Conservation (phyloP, 1,140 invertebrate genomes). For the Zaprionus tsacasi region DNA sequence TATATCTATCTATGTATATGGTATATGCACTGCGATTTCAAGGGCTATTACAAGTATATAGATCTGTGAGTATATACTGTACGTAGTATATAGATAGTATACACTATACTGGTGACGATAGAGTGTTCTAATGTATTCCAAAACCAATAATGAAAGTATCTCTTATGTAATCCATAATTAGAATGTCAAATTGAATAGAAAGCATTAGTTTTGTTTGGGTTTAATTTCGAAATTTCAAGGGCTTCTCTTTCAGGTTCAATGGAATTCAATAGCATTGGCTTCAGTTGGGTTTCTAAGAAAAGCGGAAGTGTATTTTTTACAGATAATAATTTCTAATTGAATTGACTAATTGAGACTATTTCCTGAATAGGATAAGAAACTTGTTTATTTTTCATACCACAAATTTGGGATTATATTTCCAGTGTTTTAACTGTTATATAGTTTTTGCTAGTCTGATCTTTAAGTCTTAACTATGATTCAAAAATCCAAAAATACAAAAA, state of each 20-base stretch:
- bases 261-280: not conserved
- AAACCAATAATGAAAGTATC: slow-evolving; percentile 3
- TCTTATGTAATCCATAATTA: not conserved
- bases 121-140: not conserved
- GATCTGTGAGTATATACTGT: slow-evolving; percentile 1
- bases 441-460: not conserved
- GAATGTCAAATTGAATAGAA: not conserved
- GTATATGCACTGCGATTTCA: slow-evolving; percentile 41
- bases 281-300: not conserved
- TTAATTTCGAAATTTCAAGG: slow-evolving; percentile 6
- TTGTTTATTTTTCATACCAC: not conserved
- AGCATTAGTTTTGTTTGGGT: not conserved
- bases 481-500: not conserved
- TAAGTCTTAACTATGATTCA: not conserved
- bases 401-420: too few relatives aligned
- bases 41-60: slow-evolving; percentile 30
- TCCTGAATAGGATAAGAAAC: too few relatives aligned
- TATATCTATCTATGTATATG: too few relatives aligned
- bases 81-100: too few relatives aligned
- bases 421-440: not conserved
- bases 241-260: not conserved
- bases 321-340: too few relatives aligned
- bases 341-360: not conserved
- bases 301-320: not conserved
- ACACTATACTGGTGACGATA: not conserved